Conservation (phyloP, 2,888 invertebrate species). For the Mythimna lalbum region DNA sequence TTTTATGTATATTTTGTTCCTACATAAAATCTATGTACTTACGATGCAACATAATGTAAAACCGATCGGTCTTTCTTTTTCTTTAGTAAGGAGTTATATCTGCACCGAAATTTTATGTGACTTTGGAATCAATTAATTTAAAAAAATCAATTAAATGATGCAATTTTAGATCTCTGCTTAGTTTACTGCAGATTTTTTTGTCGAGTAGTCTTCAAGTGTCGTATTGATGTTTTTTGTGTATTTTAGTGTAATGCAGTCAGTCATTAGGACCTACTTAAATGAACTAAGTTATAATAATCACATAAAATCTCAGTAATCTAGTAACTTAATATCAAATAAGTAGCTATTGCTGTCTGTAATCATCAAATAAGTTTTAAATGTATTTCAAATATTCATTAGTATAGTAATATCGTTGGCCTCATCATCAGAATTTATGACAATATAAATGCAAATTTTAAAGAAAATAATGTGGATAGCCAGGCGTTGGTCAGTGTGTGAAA, state of each 20-base stretch:
- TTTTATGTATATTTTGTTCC: constrained; percentile 57
- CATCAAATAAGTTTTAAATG: not conserved
- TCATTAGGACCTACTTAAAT: not conserved
- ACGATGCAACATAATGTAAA: constrained; percentile 82
- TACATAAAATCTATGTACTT: constrained; percentile 60
- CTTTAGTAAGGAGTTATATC: constrained; percentile 68
- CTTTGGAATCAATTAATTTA: no score
- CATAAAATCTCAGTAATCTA: not conserved
- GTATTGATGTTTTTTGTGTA: not conserved
- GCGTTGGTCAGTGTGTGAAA: no score
- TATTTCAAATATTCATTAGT: not conserved
- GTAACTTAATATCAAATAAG: not conserved
- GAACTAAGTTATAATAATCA: not conserved
- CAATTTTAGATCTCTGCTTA: not conserved
- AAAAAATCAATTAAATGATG: not conserved
- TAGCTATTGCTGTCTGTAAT: not conserved
- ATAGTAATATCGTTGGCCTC: not conserved
- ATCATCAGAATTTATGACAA: not conserved
- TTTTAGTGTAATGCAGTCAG: not conserved
- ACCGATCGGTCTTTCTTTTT: constrained; percentile 81
- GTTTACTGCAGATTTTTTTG: not conserved
- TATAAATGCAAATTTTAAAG: not conserved
- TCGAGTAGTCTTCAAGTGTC: not conserved
- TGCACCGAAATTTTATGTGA: not conserved
- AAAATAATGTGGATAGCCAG: not conserved